phyloP scores from a whole-genome alignment of 2,113 vertebrate species.

The Thryonomys swinderianus region DNA sequence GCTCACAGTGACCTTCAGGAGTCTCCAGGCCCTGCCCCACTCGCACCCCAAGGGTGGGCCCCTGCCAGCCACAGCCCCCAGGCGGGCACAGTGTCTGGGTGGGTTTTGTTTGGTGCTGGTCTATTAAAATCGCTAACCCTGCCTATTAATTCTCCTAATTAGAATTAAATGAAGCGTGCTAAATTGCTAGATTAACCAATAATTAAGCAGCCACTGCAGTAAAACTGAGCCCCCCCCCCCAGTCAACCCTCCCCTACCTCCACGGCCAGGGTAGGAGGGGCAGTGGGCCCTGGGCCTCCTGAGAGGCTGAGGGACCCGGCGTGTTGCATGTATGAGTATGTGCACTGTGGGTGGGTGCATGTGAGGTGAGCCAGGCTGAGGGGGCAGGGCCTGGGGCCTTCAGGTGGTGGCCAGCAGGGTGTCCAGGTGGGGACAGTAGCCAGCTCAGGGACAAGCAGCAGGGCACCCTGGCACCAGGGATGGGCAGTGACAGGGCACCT shows the following conservation, averaged over 20 bases:
- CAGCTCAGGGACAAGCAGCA: neutral
- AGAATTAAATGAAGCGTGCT: conserved; percentile 93
- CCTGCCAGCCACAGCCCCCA: neutral
- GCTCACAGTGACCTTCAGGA: neutral
- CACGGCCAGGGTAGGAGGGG: neutral
- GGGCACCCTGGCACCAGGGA: neutral
- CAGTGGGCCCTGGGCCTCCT: neutral
- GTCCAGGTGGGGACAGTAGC: neutral
- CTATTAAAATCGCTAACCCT: conserved; percentile 88
- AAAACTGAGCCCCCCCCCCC: conserved; percentile 83
- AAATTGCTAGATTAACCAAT: conserved; percentile 94
- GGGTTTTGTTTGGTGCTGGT: conserved; percentile 87
- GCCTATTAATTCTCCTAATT: conserved; percentile 94
- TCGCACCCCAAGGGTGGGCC: neutral
- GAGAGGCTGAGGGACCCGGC: neutral
- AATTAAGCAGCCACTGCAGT: conserved; percentile 90
- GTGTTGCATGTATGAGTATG: no score
- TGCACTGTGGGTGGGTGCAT: neutral
- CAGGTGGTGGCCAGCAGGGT: neutral
- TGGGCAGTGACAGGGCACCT: neutral
- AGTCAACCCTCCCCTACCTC: neutral
- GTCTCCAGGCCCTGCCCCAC: neutral
- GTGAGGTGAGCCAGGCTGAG: neutral
- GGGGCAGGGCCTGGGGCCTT: neutral
- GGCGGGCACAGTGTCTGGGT: conserved; percentile 61